Evolutionary conservation across 2,797 vertebrate genomes (phyloP), one percentile per base, ranked within the genome.

Genomic region (Diceros bicornis): DNA sequence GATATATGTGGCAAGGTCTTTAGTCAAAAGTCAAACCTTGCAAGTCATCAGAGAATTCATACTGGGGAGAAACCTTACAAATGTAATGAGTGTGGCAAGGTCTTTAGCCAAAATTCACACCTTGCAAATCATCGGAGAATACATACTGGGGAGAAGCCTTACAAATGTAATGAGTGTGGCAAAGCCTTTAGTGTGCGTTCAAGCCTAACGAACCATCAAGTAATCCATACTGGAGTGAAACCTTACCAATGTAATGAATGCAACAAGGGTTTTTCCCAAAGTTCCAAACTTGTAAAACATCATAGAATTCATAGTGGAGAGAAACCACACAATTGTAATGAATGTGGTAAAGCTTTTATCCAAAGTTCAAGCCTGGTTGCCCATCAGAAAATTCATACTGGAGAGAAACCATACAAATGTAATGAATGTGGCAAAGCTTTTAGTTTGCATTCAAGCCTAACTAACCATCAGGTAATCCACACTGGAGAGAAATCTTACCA

Each of bases 391-490:
- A 95, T 41, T 55, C 96, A 97, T 47, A 97, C 82, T 8, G 96
- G 96, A 55, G 92, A 96, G 81, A 97, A 97, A 68, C 94, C 95
- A 17, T 93, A 97, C 34, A 82, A 82, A 1, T 96, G 92, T 57
- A 86, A 77, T 14, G 97, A 96, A 29, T 97, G 92, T 50, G 85
- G 89, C 4, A 97, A 97, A 50, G 72, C 57, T 18, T 97, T 96
- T 86, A 96, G 62, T 55, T 84, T 69, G 74, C 91, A 55, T 74
- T 96, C 96, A 66, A 86, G 68, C 52, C 64, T 97, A 29, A 96
- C 96, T 27, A 93, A 95, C 86, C 97, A 97, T 29, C 88, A 91
- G 75, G 62, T 86, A 29, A 93, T 97, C 17, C 94, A 96, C 27
- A 96, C 57, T 32, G 94, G 97, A 64, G 97, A 97, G 37, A 96